These are phyloP conservation scores for Rhodophaea formosa DNA, from an alignment of 2,888 invertebrate genomes.

Conservation along the genomic window DNA sequence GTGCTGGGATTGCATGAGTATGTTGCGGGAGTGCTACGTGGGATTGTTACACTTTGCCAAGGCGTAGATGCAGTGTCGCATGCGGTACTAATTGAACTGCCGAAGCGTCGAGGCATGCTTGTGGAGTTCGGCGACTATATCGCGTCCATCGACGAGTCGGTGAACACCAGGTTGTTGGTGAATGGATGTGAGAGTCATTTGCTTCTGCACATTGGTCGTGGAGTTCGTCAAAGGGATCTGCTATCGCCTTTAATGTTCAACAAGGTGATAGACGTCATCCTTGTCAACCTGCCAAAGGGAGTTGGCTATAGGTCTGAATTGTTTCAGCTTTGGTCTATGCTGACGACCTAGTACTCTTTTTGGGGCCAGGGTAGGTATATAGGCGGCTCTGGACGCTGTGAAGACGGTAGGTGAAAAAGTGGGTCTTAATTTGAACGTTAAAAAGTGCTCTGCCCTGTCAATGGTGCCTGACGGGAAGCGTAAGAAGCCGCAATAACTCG, in stretches of 20 bases:
- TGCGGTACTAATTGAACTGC: neutral
- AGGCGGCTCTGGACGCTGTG: neutral
- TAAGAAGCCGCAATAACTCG: constrained; percentile 29
- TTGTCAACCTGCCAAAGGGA: constrained; percentile 1
- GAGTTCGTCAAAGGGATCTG: neutral
- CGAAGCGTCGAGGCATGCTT: neutral
- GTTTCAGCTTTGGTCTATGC: neutral
- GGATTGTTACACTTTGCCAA: neutral
- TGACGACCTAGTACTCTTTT: neutral
- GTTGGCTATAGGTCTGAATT: neutral
- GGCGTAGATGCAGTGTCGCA: neutral
- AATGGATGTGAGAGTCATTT: neutral
- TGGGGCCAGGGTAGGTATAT: neutral
- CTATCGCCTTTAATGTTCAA: neutral
- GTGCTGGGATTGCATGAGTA: neutral
- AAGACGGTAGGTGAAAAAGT: neutral
- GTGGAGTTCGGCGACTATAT: neutral
- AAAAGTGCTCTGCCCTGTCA: no score
- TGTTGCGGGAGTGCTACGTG: neutral
- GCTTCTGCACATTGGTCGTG: neutral
- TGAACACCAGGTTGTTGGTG: no score
- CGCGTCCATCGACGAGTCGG: neutral
- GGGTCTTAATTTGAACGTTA: neutral
- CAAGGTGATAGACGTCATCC: constrained; percentile 32
- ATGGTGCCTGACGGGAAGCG: constrained; percentile 27